Evolutionary conservation across 2,113 vertebrate genomes (phyloP).

Genomic region (Aplodontia rufa): DNA sequence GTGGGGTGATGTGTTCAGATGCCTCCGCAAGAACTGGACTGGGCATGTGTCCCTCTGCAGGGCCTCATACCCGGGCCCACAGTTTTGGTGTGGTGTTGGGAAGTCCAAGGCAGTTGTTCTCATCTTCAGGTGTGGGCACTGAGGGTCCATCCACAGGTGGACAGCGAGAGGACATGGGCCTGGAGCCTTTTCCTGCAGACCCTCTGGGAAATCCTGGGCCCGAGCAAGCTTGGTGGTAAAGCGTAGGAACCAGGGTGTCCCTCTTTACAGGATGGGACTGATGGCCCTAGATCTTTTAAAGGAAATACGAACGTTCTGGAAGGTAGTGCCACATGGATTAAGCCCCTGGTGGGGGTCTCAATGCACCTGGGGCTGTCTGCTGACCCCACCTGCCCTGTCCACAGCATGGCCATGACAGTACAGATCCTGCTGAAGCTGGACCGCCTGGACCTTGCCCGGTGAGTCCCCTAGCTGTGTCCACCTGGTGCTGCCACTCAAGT

Average conservation of each 20-base stretch:
- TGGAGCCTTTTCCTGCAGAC: neutral
- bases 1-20: neutral
- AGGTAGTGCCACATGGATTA: neutral
- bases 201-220: neutral
- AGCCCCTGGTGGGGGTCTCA: neutral
- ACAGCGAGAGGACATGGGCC: fast-evolving
- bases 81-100: fast-evolving
- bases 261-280: neutral
- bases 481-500: neutral
- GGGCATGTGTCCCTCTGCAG: no score
- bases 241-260: neutral
- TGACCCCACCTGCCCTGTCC: neutral
- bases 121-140: no score
- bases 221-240: neutral
- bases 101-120: neutral
- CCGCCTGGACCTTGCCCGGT: constrained; percentile 96
- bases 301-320: neutral
- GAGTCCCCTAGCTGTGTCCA: constrained; percentile 37
- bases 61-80: neutral
- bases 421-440: constrained; percentile 95
- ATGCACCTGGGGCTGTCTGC: no score
- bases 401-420: constrained; percentile 94
- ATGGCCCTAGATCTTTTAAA: neutral
- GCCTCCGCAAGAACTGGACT: no score
- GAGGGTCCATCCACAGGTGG: neutral